Percentiles rank a stretch among this genome's conserved stretches.
These are phyloP conservation scores for Eurystomus glaucurus DNA, from an alignment of 2,797 vertebrate genomes.

Conservation along the genomic window DNA sequence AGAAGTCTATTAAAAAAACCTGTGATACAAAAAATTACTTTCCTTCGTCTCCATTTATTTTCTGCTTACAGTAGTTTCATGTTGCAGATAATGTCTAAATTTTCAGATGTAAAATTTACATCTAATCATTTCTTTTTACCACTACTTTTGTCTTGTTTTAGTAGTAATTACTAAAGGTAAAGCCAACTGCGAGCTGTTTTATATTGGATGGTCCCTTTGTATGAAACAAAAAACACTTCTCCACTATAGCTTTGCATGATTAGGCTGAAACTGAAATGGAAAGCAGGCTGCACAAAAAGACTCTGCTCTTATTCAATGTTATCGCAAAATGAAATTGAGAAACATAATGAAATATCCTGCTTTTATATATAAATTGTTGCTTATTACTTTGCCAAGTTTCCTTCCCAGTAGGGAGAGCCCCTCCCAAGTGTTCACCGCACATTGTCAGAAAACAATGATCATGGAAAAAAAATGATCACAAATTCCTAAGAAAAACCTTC, in stretches of 20 bases:
- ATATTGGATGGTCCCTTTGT: neutral
- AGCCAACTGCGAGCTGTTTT: neutral
- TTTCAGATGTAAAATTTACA: neutral
- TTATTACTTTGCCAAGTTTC: neutral
- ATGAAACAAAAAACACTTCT: neutral
- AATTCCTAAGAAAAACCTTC: neutral
- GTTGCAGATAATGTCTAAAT: neutral
- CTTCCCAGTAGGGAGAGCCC: neutral
- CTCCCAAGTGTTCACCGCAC: neutral
- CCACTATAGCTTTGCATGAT: neutral
- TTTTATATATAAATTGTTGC: neutral
- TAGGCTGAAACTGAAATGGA: neutral
- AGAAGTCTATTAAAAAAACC: neutral
- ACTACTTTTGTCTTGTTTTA: neutral
- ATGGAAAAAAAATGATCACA: rapidly evolving
- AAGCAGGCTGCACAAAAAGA: neutral
- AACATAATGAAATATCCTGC: neutral
- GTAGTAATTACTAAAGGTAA: neutral
- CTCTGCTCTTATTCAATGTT: neutral
- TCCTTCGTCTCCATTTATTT: neutral
- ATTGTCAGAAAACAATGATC: neutral
- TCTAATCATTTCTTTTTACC: neutral
- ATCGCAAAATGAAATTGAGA: neutral
- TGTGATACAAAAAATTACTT: neutral
- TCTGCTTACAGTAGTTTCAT: neutral